These are phyloP conservation scores for Tolmerus cingulatus DNA, from an alignment of 2,888 invertebrate species.

Conservation along the genomic window DNA sequence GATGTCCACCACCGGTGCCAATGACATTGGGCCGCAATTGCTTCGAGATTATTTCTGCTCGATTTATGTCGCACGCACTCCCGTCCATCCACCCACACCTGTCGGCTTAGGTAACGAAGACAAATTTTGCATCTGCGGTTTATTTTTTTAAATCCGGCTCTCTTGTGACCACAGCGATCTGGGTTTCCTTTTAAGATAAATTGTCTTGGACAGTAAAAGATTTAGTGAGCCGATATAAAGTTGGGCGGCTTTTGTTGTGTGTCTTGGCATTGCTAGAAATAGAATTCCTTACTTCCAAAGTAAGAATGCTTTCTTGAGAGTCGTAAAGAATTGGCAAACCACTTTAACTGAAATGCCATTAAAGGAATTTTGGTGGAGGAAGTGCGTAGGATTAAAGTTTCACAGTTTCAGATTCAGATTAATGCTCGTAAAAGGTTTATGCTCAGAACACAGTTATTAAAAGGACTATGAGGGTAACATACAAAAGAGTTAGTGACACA, in stretches of 20 bases:
- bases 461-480: background rate
- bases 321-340: background rate
- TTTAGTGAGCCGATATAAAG: background rate
- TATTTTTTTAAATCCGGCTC: background rate
- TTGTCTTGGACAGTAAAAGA: background rate
- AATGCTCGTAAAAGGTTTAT: background rate
- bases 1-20: conserved; percentile 5
- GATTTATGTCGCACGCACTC: background rate
- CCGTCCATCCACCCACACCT: background rate
- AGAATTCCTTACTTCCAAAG: background rate
- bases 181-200: background rate
- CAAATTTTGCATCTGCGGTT: background rate
- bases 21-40: conserved; percentile 17
- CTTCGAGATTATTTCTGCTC: background rate
- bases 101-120: background rate
- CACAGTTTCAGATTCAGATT: too few relatives aligned
- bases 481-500: background rate
- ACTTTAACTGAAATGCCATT: background rate
- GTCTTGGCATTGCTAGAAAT: background rate
- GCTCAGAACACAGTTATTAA: background rate
- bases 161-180: background rate
- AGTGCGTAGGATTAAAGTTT: background rate
- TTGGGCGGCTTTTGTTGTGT: background rate
- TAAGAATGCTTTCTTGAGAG: background rate
- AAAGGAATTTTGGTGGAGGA: background rate